A percentile compares a stretch with the other conserved stretches of the same genome.
phyloP scores from a whole-genome alignment of 2,797 vertebrate species.

The Sphenodon punctatus region DNA sequence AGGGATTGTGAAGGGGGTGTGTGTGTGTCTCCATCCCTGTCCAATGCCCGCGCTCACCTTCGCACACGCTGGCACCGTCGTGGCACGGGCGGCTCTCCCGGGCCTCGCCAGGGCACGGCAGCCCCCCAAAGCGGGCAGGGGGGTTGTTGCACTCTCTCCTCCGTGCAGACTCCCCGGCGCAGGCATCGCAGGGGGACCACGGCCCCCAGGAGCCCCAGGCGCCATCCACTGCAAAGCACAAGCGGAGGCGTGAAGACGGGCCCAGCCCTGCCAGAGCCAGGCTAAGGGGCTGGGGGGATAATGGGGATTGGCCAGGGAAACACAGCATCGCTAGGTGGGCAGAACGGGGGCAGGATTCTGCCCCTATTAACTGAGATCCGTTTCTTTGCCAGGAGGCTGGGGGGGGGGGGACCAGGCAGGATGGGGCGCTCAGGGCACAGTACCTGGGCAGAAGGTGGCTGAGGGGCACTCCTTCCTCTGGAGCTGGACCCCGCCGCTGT shows the following conservation, averaged over 20 bases:
- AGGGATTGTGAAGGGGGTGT: no score
- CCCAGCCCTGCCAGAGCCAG: no score
- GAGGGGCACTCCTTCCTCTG: conserved; percentile 80
- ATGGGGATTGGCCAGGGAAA: no score
- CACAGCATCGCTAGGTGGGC: no score
- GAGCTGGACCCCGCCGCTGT: conserved; percentile 78
- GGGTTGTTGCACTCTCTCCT: conserved; percentile 80
- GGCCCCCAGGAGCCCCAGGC: conserved; percentile 83
- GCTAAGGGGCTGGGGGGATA: neutral
- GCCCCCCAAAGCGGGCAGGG: conserved; percentile 82
- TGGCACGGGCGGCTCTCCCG: conserved; percentile 80
- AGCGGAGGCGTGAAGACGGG: neutral
- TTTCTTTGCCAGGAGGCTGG: accelerated
- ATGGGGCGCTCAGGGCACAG: neutral
- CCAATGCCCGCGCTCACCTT: conserved; percentile 66
- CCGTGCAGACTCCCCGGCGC: conserved; percentile 76
- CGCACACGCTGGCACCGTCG: conserved; percentile 77
- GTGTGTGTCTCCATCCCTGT: no score
- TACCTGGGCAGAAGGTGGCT: conserved; percentile 83
- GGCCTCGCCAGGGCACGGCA: conserved; percentile 80
- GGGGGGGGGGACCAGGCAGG: neutral
- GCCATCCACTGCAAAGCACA: conserved; percentile 76
- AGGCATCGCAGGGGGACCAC: conserved; percentile 83
- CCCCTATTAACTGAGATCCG: no score
- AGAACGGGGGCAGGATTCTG: no score